Evolutionary conservation across 2,113 vertebrate species (phyloP), one percentile per base, ranked within the genome.

Genomic region (Gymnarchus niloticus): DNA sequence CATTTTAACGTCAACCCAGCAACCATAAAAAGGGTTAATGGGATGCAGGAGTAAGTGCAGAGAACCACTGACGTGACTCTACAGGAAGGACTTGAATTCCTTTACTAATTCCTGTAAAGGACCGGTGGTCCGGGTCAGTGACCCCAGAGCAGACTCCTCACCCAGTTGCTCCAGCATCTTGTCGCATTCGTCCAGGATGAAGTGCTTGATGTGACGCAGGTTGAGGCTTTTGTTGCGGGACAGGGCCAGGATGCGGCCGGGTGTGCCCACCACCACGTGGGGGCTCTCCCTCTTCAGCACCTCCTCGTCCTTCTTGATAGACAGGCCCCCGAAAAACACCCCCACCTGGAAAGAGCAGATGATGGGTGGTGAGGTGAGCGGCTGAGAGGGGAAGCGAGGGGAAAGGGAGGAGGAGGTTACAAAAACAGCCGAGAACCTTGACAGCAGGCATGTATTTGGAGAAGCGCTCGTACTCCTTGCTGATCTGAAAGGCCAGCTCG

Each of bases 121-220:
- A 1, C 9, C 33, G 76, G 44, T 28, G 76, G 65, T 41, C 28
- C 65, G 8, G 33, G 7, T 41, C 65, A 1, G 65, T 41, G 28
- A n/a, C 65, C 17, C 28, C 17, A 0, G 44, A 49, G n/a, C 49
- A 54, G 48, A 25, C 10, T 33, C 10, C 94, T 94, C 88, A 96
- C 96, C 95, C 56, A 96, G 94, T 65, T 96, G 95, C 88, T 96
- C 95, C 59, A 96, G 93, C 96, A 96, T 96, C 90, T 96, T 96
- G 90, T 96, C 96, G 21, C 95, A 96, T 86, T 96, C 95, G 87
- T 96, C 96, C 93, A 96, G 93, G 91, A 96, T 96, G 89, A 96
- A 96, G 87, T 96, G 95, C 87, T 96, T 96, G 91, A 96, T 95
- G 89, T 96, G 95, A 28, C 95, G 95, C 78, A 96, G 94, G 90